Base-by-base conservation (phyloP, 2,113 vertebrate genomes). In the Mormyrus lacerda region DNA sequence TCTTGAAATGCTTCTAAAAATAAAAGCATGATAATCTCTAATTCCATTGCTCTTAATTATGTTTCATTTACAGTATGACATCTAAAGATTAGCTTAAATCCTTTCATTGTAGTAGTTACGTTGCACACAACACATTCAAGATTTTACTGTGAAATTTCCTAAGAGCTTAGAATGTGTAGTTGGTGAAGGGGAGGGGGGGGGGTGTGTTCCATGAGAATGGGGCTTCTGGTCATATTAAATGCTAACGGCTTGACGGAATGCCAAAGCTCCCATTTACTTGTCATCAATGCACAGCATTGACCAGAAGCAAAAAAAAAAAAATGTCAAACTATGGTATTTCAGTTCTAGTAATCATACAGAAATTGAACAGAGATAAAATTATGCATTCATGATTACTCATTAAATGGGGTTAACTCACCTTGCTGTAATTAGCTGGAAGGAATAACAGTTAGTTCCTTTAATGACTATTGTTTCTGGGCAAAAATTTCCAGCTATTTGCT, bases 261-360 rank as follows among this genome's bases (percentile, higher is more conserved):
- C 87, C 87, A 87, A 39, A 21, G 47, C 35, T 65, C 87, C 87
- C 87, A 87, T 87, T 42, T 65, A 51, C 13, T 24, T 87, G 39
- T 27, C 42, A 44, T 24, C 31, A 44, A 15, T 44, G 31, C 17
- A 65, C 39, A 65, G 42, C 44, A 13, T 31, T 61, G 53, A 65
- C 31, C 17, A 61, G 35, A 87, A 87, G 24, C 3, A 76, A 39
- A 19, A 65, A 87, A 11, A 76, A 39, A 19, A 65, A 87, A 45
- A 42, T 4, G 2, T 15, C 39, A 13, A 42, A 17, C 19, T 58
- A 24, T 87, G 87, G 2, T 65, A n/a, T 44, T 58, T 11, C 39
- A 47, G 27, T 48, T 51, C 31, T 31, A 53, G 17, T 10, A 27
- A 85, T 8, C 11, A 27, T 85, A 11, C 44, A 13, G n/a, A 69